Base-by-base conservation (phyloP, 2,888 invertebrate species). In the Siphonodentalium dalli region DNA sequence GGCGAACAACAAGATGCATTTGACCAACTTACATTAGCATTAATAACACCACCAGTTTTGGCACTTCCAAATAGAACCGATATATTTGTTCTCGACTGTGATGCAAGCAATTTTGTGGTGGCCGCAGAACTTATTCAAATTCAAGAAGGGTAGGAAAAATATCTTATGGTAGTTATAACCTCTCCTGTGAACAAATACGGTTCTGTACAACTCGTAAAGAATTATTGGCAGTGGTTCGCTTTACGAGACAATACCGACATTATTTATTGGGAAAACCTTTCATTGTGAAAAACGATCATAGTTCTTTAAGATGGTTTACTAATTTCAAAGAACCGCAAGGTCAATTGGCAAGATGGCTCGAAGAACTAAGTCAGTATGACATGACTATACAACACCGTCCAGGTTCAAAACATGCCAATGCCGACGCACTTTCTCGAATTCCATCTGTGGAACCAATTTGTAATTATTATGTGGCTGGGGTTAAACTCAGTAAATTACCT, bases 281-380 rank as follows among this genome's bases (percentile, higher is more conserved):
- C 23, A 33, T 21, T 3, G 15, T 47, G 11, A 6, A 29, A 15
- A 27, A 26, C 18, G 34, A 49, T n/a, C 48, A 40, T 21, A 41
- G 23, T 24, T 41, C 39, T 29, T 23, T 39, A 3, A 20, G 29
- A 15, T 47, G 29, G 39, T 33, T 33, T 6, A 40, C 41, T 20
- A 49, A 49, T 20, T 44, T 44, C 21, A 44, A 44, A 18, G 24
- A 34, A 9, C 28, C 35, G n/a, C 11, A 44, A 9, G 44, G 41
- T 2, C 48, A 49, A 24, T 23, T 49, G 5, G 40, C 34, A 5
- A 47, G 47, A 21, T 47, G 23, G 46, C 20, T 46, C 9, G 31
- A 47, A 26, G 39, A 47, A n/a, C 23, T 49, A 9, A 28, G 40
- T n/a, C 48, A 41, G 34, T 49, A 49, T 40, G 23, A 23, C 13